Base-by-base conservation (phyloP, 2,888 invertebrate species). In the Fragum whitleyi region DNA sequence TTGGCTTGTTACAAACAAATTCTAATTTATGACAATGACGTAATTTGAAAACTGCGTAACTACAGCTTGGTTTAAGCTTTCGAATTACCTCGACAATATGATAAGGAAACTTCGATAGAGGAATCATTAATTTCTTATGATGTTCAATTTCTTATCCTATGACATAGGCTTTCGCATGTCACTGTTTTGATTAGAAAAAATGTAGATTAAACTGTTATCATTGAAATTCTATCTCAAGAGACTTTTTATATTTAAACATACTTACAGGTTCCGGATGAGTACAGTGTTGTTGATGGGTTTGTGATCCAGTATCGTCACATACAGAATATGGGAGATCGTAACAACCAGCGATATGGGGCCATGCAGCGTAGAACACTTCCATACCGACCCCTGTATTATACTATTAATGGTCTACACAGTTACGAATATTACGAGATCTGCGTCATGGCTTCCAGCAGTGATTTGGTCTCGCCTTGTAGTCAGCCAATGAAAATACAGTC, bases 401-500 rank as follows among this genome's bases (percentile, higher is more conserved):
- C 93, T 0, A 90, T 95, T 95, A 96, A 96, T 82, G 96, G 96
- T 89, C 95, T 98, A 92, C 95, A 96, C 90, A 97, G 97, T 94
- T 97, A 96, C 95, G 96, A 97, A 87, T 96, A 96, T 93, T 98
- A 98, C 94, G 97, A 98, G 95, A 97, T 98, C 95, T 97, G 98
- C 95, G 95, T 98, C 88, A 96, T 97, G 92, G 98, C 98, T 77
- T 28, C 71, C 16, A 88, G 88, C 57, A 86, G 87, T 9, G 77
- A 86, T 16, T 77, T 85, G 16, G 74, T 74, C 7, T 89, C 90
- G 7, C 77, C 81, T 21, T 91, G 90, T 69, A 90, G 90, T 77
- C 85, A 84, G 53, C 83, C 88, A 19, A 77, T 90, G 79, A 90
- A 89, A 68, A 87, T 91, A 21, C 88, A 86, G 61, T 89, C 91